phyloP scores from a whole-genome alignment of 2,113 vertebrate species.

The Cyrtonyx montezumae region DNA sequence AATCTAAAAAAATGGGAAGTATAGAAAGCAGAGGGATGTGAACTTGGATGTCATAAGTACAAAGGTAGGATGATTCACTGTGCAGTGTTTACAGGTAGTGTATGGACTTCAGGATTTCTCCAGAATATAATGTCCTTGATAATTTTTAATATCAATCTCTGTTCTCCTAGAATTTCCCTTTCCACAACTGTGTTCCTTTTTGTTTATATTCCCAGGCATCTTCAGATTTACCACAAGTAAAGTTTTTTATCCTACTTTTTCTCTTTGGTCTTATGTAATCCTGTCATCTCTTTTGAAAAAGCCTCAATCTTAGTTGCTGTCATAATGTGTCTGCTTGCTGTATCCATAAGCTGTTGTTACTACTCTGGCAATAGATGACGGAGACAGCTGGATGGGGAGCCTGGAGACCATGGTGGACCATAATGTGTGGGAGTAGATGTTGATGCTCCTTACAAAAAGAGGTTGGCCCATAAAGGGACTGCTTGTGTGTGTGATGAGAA shows the following conservation, averaged over 20 bases:
- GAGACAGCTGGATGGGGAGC: neutral
- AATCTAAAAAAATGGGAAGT: neutral
- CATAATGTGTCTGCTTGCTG: neutral
- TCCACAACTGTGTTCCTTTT: neutral
- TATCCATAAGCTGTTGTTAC: neutral
- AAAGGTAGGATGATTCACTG: neutral
- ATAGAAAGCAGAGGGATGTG: neutral
- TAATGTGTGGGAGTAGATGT: neutral
- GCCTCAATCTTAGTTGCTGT: neutral
- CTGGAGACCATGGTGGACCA: neutral
- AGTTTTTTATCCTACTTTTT: neutral
- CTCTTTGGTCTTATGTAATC: neutral
- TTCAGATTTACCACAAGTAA: neutral
- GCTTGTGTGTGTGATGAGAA: neutral
- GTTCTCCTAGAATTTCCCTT: neutral
- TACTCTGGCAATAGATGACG: neutral
- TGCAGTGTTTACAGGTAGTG: neutral
- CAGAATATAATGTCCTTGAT: neutral
- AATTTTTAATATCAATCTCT: neutral
- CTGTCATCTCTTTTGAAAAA: neutral
- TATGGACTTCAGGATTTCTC: neutral
- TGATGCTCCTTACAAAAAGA: neutral
- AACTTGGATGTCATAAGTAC: neutral
- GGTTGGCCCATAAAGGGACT: neutral
- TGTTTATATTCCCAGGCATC: accelerated